A percentile compares a stretch with the other conserved stretches of the same genome.
phyloP scores from a whole-genome alignment of 1,140 invertebrate genomes.

The Drosophila miranda region DNA sequence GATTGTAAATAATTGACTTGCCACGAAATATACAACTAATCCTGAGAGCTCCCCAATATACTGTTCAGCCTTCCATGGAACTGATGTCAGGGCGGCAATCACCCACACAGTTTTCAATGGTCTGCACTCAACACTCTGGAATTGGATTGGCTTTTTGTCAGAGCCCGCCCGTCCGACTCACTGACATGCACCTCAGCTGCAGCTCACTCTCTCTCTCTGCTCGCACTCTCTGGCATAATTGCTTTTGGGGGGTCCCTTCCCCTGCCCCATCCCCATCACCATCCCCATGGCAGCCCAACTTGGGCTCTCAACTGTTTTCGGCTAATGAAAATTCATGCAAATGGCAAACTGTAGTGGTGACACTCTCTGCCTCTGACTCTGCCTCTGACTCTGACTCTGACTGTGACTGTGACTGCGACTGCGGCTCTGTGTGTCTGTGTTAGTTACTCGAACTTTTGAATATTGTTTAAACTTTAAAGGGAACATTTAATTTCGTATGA shows the following conservation, averaged over 20 bases:
- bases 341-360: conserved; percentile 12
- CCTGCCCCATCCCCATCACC: not conserved
- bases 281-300: conserved; percentile 15
- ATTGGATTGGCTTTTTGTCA: conserved; percentile 61
- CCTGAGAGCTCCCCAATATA: not conserved
- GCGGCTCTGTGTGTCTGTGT: conserved; percentile 1
- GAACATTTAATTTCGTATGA: not conserved
- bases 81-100: not conserved
- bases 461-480: not conserved
- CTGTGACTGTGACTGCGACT: not conserved
- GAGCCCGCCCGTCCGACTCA: conserved; percentile 46
- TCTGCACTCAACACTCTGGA: conserved; percentile 47
- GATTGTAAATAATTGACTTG: conserved; percentile 31
- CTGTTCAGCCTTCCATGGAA: not conserved
- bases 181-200: conserved; percentile 44
- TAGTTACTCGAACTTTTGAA: no score
- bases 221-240: conserved; percentile 47
- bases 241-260: conserved; percentile 47
- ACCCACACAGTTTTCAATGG: conserved; percentile 25
- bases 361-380: conserved; percentile 11
- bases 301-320: conserved; percentile 16
- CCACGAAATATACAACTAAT: not conserved
- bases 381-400: not conserved
- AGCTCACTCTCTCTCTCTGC: not conserved
- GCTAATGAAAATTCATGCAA: conserved; percentile 59